Conservation (phyloP, 2,797 vertebrate species). For the Pangasius mekongensis region DNA sequence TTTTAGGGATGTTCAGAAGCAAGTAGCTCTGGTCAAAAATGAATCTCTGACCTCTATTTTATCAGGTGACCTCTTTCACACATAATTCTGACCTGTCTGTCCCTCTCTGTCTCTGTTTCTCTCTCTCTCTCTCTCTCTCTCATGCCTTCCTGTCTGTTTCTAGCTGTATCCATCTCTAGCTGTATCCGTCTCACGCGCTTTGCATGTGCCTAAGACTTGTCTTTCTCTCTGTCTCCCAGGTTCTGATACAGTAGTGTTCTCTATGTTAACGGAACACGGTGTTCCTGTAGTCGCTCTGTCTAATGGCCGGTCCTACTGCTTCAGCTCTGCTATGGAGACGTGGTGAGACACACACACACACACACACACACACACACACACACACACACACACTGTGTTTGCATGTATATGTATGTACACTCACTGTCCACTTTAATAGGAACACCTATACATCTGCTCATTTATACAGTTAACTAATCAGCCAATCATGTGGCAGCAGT, state of each 20-base stretch:
- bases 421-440: too few relatives aligned
- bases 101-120: neutral
- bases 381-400: neutral
- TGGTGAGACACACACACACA: conserved; percentile 78
- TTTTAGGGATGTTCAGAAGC: conserved; percentile 90
- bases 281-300: conserved; percentile 91
- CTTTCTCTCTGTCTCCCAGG: conserved; percentile 68
- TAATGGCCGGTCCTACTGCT: conserved; percentile 94
- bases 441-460: too few relatives aligned
- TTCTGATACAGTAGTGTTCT: conserved; percentile 88
- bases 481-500: too few relatives aligned
- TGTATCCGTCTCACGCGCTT: neutral
- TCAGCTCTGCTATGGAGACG: conserved; percentile 87
- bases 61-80: conserved; percentile 72
- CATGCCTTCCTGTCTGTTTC: neutral
- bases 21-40: conserved; percentile 88
- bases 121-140: neutral
- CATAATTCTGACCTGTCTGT: neutral
- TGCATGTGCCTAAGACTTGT: neutral
- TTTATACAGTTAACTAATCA: too few relatives aligned
- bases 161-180: neutral
- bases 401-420: neutral
- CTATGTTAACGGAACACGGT: conserved; percentile 92
- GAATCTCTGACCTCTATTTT: conserved; percentile 89
- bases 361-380: neutral